A percentile compares a stretch with the other conserved stretches of the same genome.
These are phyloP conservation scores for Hylomyscus alleni DNA, from an alignment of 2,797 vertebrate genomes.

Conservation along the genomic window DNA sequence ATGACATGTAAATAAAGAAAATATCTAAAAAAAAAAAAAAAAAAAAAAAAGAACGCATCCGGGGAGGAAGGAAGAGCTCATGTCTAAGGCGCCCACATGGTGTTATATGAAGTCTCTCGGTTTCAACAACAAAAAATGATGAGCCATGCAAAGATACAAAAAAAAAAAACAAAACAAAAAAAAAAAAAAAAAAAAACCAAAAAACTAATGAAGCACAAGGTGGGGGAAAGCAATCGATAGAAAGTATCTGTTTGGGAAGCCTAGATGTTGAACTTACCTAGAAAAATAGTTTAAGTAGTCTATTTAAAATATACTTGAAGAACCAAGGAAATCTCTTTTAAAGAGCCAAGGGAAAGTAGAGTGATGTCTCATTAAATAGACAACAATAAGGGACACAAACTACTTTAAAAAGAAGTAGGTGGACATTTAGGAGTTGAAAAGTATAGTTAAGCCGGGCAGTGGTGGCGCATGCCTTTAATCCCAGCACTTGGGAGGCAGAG, in stretches of 20 bases:
- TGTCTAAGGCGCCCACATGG: not conserved
- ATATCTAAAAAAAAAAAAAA: too few species aligned
- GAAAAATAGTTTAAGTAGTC: not conserved
- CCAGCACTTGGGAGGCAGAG: too few species aligned
- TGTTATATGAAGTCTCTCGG: not conserved
- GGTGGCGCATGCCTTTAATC: too few species aligned
- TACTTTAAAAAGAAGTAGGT: not conserved
- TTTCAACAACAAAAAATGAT: not conserved
- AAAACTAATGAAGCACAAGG: not conserved
- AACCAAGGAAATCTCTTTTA: not conserved
- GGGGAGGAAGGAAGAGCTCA: not conserved
- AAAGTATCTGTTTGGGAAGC: not conserved
- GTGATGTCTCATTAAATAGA: not conserved
- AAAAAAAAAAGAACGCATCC: too few species aligned
- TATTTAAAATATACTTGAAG: conserved; percentile 8
- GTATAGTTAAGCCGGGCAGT: not conserved
- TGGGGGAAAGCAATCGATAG: not conserved
- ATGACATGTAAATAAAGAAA: too few species aligned
- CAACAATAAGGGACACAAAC: not conserved
- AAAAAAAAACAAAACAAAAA: too few species aligned
- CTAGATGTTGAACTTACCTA: not conserved
- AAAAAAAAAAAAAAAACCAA: too few species aligned
- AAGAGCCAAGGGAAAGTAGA: conserved; percentile 50
- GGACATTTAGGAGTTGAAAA: conserved; percentile 16
- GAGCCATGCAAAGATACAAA: conserved; percentile 4